Base-by-base conservation (phyloP, 1,140 invertebrate species). In the Halictus rubicundus region DNA sequence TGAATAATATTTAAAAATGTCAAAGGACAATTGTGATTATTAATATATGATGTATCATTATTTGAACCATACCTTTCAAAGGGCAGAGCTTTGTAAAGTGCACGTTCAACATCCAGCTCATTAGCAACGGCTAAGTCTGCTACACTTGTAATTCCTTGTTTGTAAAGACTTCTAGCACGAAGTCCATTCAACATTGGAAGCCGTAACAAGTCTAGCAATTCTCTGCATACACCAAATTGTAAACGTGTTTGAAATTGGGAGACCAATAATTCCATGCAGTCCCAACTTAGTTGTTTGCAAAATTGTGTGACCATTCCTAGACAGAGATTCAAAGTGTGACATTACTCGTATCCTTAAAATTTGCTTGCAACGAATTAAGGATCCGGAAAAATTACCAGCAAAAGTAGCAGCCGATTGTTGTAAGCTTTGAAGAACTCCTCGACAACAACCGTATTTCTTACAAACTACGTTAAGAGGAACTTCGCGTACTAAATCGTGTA, bases 361-460 rank as follows among this genome's bases (percentile, higher is more conserved):
- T 60, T 49, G 27, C 8, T 25, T 39, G 4, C 14, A 61, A 66
- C 4, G 16, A 46, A n/a, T 57, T 25, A 10, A 46, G 3, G 1
- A 49, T 10, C 23, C 49, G 1, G 14, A 49, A 46, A 64, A 27
- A 60, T 72, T 94, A 96, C 98, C 98, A 69, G 99, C 98, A 95
- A 99, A 99, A 39, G 98, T 98, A 42, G 98, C 96, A n/a, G 98
- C 96, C 66, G 97, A 96, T 90, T 99, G 98, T 93, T 99, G 99
- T 39, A 99, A 94, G 82, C 97, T 96, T 93, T 99, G 99, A 7
- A 97, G 89, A 92, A 98, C 95, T 72, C 98, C 99, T 82, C 98
- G 95, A 78, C 96, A 96, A 90, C 97, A 97, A 68, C 95, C 95
- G 91, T 96, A 99, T 89, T 98, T 99, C 39, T 90, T 89, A 61